Conservation (phyloP, 2,797 vertebrate genomes). For the Megaceryle alcyon region DNA sequence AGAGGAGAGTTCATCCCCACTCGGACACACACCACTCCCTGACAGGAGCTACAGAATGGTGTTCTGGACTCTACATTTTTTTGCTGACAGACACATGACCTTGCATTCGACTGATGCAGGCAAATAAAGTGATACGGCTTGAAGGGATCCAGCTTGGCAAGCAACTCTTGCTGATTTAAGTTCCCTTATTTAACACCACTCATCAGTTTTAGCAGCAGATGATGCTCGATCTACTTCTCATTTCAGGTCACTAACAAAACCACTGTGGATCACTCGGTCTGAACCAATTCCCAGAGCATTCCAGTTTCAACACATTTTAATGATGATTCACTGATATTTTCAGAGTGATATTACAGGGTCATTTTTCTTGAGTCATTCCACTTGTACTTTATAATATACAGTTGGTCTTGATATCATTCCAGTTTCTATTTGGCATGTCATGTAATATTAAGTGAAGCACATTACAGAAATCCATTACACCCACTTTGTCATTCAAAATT, state of each 20-base stretch:
- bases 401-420: background rate
- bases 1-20: rapidly evolving
- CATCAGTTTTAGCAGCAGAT: background rate
- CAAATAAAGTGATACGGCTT: background rate
- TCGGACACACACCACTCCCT: background rate
- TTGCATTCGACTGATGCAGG: background rate
- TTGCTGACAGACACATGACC: background rate
- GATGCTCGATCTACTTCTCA: background rate
- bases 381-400: background rate
- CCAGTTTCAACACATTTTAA: background rate
- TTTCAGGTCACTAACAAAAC: background rate
- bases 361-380: background rate
- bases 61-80: background rate
- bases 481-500: background rate
- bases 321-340: background rate
- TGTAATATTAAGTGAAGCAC: background rate
- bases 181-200: background rate
- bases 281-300: background rate
- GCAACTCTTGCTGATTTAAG: background rate
- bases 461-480: background rate
- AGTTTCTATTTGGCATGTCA: background rate
- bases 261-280: background rate
- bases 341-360: background rate
- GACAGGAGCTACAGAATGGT: background rate
- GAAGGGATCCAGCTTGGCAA: background rate